Conservation (phyloP, 92 coral and sea anemone species). For the Epizoanthus fatuus region DNA sequence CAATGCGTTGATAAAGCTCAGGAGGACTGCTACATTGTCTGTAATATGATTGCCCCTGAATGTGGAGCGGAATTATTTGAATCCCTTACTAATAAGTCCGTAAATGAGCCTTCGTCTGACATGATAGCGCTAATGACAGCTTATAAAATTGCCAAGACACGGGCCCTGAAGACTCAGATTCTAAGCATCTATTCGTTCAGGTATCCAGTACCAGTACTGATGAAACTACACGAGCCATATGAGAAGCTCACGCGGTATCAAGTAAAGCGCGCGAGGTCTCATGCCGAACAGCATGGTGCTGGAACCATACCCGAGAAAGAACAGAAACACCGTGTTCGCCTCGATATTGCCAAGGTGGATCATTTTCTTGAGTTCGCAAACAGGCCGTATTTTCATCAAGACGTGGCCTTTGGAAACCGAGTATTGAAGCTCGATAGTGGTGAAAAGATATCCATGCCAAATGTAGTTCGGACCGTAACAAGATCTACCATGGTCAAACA, state of each 20-base stretch:
- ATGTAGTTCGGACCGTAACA: conserved; percentile 51
- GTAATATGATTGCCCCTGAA: conserved; percentile 39
- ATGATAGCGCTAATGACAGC: conserved; percentile 62
- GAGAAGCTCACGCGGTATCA: conserved; percentile 52
- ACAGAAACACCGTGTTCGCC: conserved; percentile 32
- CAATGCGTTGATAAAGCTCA: conserved; percentile 48
- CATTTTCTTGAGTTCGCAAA: conserved; percentile 65
- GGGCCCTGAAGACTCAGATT: conserved; percentile 61
- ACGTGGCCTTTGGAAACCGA: conserved; percentile 63
- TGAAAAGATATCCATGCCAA: conserved; percentile 60
- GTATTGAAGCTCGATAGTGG: conserved; percentile 60
- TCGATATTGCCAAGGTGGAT: conserved; percentile 51
- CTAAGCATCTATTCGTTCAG: conserved; percentile 59
- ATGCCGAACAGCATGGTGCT: conserved; percentile 46
- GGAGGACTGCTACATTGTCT: conserved; percentile 45
- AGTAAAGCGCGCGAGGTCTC: conserved; percentile 58
- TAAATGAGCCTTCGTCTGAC: conserved; percentile 20
- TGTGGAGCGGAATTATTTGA: conserved; percentile 29
- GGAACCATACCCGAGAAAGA: conserved; percentile 52
- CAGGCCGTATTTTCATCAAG: conserved; percentile 66
- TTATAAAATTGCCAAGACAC: conserved; percentile 41
- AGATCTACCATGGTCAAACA: conserved; percentile 5
- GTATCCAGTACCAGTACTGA: conserved; percentile 48
- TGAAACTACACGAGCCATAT: conserved; percentile 64
- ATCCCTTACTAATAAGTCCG: conserved; percentile 15